These are phyloP conservation scores for Philhelius pedissequus DNA, from an alignment of 2,888 invertebrate genomes.

Conservation along the genomic window DNA sequence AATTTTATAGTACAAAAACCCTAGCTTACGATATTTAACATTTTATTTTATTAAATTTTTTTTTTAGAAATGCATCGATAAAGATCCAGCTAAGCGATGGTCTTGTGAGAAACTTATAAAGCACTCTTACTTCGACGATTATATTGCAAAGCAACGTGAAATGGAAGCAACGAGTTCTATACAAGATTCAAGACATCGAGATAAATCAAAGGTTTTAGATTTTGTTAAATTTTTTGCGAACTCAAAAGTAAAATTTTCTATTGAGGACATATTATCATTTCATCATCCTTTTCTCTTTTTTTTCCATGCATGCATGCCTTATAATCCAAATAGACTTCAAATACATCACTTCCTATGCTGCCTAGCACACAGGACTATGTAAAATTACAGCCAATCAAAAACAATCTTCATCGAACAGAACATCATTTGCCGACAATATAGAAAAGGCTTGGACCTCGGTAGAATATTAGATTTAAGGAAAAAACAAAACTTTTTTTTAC, in stretches of 20 bases:
- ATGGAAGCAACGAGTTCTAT: conserved; percentile 76
- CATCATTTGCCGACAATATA: conserved; percentile 79
- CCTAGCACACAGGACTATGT: conserved; percentile 76
- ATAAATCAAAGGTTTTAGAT: conserved; percentile 82
- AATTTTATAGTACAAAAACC: too few relatives aligned
- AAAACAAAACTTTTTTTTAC: conserved; percentile 43
- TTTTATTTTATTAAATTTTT: neutral
- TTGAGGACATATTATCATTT: conserved; percentile 25
- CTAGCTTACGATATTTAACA: too few relatives aligned
- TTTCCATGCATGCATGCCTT: neutral
- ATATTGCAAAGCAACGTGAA: conserved; percentile 89
- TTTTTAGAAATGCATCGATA: conserved; percentile 93
- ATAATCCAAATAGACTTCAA: conserved; percentile 75
- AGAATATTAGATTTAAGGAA: conserved; percentile 15
- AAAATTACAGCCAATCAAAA: conserved; percentile 76
- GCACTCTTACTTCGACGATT: conserved; percentile 95
- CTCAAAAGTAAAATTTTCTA: conserved; percentile 55
- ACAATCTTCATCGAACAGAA: conserved; percentile 76
- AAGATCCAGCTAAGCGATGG: conserved; percentile 94
- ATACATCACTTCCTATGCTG: conserved; percentile 78
- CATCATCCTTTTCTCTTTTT: neutral
- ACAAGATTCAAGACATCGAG: conserved; percentile 77
- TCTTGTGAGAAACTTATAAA: conserved; percentile 93
- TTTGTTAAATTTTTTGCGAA: conserved; percentile 61
- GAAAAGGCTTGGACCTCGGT: conserved; percentile 25